Evolutionary conservation across 2,797 vertebrate genomes (phyloP).

Genomic region (Peromyscus eremicus): DNA sequence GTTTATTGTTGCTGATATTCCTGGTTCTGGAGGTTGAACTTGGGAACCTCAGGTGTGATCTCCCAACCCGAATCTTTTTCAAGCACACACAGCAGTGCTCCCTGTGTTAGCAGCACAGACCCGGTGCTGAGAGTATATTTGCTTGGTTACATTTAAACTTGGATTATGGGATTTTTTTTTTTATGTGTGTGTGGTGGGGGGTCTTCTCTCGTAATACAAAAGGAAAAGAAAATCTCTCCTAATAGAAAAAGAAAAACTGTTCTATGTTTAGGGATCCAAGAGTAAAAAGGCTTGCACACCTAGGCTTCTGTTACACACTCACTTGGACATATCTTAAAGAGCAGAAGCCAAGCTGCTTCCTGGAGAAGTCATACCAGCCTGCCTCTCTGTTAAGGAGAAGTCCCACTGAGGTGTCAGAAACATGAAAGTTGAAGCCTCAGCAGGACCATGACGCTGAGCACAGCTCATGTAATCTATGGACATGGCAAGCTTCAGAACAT

Average conservation of each 20-base stretch:
- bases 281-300: not conserved
- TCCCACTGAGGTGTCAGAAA: not conserved
- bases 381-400: not conserved
- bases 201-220: not conserved
- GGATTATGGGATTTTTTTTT: not conserved
- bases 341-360: accelerated
- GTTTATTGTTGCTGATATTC: not conserved
- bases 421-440: not conserved
- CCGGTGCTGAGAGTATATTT: accelerated
- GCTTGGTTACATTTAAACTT: not conserved
- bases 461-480: accelerated
- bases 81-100: not conserved
- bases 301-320: not conserved
- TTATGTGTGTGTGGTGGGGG: not conserved
- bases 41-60: no score
- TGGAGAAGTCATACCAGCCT: not conserved
- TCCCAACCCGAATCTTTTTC: not conserved
- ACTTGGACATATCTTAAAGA: not conserved
- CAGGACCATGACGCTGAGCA: no score
- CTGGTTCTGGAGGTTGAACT: not conserved
- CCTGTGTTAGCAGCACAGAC: accelerated
- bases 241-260: not conserved
- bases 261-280: not conserved
- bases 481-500: not conserved
- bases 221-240: not conserved